phyloP scores from a whole-genome alignment of 1,140 invertebrate genomes.

The Leptopilina boulardi region DNA sequence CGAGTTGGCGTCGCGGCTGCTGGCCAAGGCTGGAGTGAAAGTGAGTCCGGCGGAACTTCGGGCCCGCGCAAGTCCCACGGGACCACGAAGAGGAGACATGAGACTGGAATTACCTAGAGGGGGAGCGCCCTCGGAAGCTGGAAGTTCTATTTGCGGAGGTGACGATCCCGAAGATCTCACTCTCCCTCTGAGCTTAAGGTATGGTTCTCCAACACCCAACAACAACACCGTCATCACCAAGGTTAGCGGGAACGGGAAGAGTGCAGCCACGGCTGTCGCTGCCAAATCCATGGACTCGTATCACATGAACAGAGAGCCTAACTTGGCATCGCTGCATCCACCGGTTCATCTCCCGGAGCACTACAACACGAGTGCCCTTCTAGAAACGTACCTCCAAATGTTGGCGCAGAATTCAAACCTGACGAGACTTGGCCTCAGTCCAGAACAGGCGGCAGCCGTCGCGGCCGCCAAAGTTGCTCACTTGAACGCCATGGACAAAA shows the following conservation, averaged over 20 bases:
- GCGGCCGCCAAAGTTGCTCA: conserved; percentile 83
- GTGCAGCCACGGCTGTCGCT: conserved; percentile 73
- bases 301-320: conserved; percentile 76
- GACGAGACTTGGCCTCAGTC: conserved; percentile 74
- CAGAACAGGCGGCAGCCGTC: conserved; percentile 73
- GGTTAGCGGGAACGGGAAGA: conserved; percentile 56
- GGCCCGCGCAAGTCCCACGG: conserved; percentile 88
- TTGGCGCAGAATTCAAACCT: conserved; percentile 87
- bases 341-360: conserved; percentile 65
- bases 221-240: conserved; percentile 74
- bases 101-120: conserved; percentile 82
- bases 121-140: conserved; percentile 81
- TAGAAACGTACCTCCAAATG: conserved; percentile 90
- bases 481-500: conserved; percentile 80
- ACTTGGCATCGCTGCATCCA: conserved; percentile 67
- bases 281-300: conserved; percentile 80
- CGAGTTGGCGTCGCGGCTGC: conserved; percentile 85
- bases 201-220: conserved; percentile 70
- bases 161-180: conserved; percentile 90
- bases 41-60: conserved; percentile 88
- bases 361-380: conserved; percentile 76
- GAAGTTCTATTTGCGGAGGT: conserved; percentile 83
- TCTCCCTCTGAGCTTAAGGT: conserved; percentile 75
- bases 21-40: conserved; percentile 91
- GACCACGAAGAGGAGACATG: conserved; percentile 85